A percentile compares a stretch with the other conserved stretches of the same genome.
Conservation (phyloP, 2,113 vertebrate genomes). For the Silurus meridionalis region DNA sequence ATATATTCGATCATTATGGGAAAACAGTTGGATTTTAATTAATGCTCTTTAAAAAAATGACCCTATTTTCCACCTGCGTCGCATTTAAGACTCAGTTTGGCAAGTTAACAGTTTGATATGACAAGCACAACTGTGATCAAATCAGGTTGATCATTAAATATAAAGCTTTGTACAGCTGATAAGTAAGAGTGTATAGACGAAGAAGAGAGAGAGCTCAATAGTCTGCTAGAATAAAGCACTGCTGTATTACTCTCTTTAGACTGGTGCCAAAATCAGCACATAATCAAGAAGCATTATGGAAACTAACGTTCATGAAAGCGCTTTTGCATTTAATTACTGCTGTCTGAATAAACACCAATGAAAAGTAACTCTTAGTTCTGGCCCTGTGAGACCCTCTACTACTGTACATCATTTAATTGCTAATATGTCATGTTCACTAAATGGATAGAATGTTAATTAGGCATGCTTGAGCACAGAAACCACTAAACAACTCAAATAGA, state of each 20-base stretch:
- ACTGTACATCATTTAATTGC: not conserved
- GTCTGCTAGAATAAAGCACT: not conserved
- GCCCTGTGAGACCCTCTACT: not conserved
- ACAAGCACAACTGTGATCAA: not conserved
- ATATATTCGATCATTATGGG: not conserved
- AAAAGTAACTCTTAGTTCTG: not conserved
- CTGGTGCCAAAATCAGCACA: not conserved
- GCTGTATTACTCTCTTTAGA: not conserved
- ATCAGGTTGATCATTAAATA: not conserved
- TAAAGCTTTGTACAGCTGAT: not conserved
- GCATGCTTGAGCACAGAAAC: not conserved
- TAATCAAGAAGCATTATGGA: not conserved
- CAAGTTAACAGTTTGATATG: not conserved
- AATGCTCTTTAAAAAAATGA: not conserved
- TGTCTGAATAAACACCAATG: not conserved
- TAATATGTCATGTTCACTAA: not conserved
- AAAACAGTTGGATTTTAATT: not conserved
- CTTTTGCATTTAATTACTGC: not conserved
- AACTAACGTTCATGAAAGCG: not conserved
- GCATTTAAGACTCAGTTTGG: not conserved
- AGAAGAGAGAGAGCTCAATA: not conserved
- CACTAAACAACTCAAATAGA: not conserved
- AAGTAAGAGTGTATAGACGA: not conserved
- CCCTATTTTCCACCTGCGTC: not conserved
- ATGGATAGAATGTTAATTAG: not conserved